Percentiles rank a stretch among this genome's conserved stretches.
Evolutionary conservation across 2,113 vertebrate genomes (phyloP).

Genomic region (Natator depressus): DNA sequence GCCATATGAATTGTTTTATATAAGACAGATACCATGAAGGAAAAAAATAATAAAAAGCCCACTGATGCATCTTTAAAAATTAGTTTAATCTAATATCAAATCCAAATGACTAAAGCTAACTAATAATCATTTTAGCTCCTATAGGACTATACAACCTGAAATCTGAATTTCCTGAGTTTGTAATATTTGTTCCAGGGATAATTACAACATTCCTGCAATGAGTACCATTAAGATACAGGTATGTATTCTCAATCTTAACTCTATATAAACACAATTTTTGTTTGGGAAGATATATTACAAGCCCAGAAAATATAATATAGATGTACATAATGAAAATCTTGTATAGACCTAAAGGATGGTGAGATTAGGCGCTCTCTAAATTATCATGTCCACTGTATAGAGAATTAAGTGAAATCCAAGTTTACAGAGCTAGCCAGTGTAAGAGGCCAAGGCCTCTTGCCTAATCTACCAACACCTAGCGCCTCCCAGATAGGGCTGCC

Average conservation of each 20-base stretch:
- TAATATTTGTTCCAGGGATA: neutral
- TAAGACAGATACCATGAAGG: neutral
- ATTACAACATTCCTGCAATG: neutral
- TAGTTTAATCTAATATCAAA: neutral
- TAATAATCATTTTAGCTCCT: neutral
- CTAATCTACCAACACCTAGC: rapidly evolving
- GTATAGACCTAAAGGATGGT: too few species aligned
- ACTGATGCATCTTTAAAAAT: neutral
- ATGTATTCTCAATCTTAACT: rapidly evolving
- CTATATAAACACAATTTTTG: neutral
- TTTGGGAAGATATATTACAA: neutral
- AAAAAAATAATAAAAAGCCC: neutral
- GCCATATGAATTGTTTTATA: neutral
- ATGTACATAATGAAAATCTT: neutral
- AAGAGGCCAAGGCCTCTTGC: neutral
- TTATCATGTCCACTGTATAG: neutral
- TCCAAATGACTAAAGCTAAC: neutral
- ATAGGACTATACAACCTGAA: rapidly evolving
- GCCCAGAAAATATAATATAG: neutral
- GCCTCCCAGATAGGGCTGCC: neutral
- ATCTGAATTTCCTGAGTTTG: neutral
- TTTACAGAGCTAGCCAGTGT: neutral
- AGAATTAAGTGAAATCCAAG: neutral
- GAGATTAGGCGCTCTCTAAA: neutral
- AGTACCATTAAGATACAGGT: rapidly evolving